Base-by-base conservation (phyloP, 2,888 invertebrate genomes). In the Protophormia terraenovae region DNA sequence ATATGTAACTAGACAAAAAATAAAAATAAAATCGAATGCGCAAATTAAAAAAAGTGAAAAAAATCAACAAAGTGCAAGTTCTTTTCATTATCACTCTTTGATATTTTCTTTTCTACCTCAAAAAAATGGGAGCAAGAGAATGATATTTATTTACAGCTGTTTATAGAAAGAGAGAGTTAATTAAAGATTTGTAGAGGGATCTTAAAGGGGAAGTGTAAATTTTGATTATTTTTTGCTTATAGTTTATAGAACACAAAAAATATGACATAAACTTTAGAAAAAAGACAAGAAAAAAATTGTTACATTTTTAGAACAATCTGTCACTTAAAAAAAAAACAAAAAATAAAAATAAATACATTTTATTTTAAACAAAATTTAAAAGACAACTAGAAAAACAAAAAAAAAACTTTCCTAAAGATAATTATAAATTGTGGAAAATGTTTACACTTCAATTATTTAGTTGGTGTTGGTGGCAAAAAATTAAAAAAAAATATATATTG, bases 21-120 rank as follows among this genome's bases (percentile, higher is more conserved):
- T 19, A 45, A 38, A 45, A 76, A 22, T 35, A 32, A 32, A 69
- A 58, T 7, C 16, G 24, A 58, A 45, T 66, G 55, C 45, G 55
- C 41, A 58, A 64, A 71, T 38, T 22, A 47, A n/a, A 38, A 67
- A 14, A 27, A 64, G 6, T 7, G 5, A 60, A 58, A 6, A 60
- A 47, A 14, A 69, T 7, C 50, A 12, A 58, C 47, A 53, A 72
- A 72, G 41, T 66, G 53, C 22, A 58, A 41, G 50, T 62, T 35
- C n/a, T 47, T 78, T 71, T 78, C 27, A 62, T 50, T 71, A 53
- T 41, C 71, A 64, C 60, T 29, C 10, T 60, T 38, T 62, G 8
- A 55, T 19, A 6, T 58, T 45, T 45, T 24, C 16, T 53, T 38
- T 24, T n/a, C 14, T 53, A 14, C 1, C 12, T 53, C 24, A 12